Base-by-base conservation (phyloP, 2,113 vertebrate species). In the Chaetops frenatus region DNA sequence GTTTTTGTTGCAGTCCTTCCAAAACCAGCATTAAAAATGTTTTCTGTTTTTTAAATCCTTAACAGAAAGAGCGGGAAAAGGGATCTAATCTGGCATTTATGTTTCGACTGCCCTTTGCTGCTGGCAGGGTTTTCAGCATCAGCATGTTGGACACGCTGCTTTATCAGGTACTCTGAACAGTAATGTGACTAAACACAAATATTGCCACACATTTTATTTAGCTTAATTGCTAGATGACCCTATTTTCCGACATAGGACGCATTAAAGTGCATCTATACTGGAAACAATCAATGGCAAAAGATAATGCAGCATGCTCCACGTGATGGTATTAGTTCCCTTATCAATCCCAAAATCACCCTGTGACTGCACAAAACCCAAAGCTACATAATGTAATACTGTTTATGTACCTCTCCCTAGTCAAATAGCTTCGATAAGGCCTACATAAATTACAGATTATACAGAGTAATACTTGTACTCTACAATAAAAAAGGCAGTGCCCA, bases 41-140 rank as follows among this genome's bases (percentile, higher is more conserved):
- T 80, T 72, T 38, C 29, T 51, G 0, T 53, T 81, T 96, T 97
- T 86, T 62, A 60, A 86, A 89, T 86, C 90, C n/a, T 71, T 64
- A 94, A 97, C 97, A 99, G 98, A 98, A 98, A 96, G 98, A 99
- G 77, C 97, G 98, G 42, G 98, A 99, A 92, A 98, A 98, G 54
- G 98, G 98, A 50, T 99, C 98, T 53, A 99, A 99, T 90, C 95
- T 99, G 81, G 98, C 98, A 73, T 99, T 99, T 84, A 99, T 99
- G 98, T 99, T 99, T 86, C 98, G 98, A 40, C 97, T 99, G 61
- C 98, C 98, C 24, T 98, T 99, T 23, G 98, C 98, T 79, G 98
- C 98, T 35, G 98, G 98, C 35, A 98, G 98, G 85, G 98, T 99
- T 65, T 98, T 99, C 84, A 99, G 98, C 93, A 98, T 99, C 97